Evolutionary conservation across 2,797 vertebrate species (phyloP), one percentile per base, ranked within the genome.

Genomic region (Zenarchopterus dispar): DNA sequence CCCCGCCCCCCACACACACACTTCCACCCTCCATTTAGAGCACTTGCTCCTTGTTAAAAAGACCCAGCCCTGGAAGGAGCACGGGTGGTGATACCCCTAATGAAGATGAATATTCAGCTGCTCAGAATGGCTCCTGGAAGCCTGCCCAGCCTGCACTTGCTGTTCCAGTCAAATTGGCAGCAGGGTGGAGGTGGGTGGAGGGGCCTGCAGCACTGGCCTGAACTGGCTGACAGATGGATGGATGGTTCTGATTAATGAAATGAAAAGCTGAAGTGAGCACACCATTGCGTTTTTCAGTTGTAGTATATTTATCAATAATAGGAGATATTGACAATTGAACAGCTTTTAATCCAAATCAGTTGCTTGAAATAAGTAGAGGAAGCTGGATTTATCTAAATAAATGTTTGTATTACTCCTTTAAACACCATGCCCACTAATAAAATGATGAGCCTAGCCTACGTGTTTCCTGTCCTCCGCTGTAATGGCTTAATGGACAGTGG

Each of bases 71-170:
- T 73, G 89, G 78, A 79, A 60, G 84, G 78, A 82, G 83, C 84
- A 82, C 84, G 83, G 88, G 78, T 74, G 83, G 89, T 87, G 73
- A 91, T 87, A 85, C 84, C 81, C 71, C 73, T 93, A 94, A 94
- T 94, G 91, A 95, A 95, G 93, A 94, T 92, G 75, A 93, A 94
- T 95, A 94, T 95, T 88, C 86, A 91, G 89, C 84, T 88, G 82
- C 82, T 89, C 86, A 73, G 81, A 86, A 84, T 84, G 69, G 62
- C 90, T 95, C 91, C 92, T 95, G 86, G 88, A 93, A 83, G 78
- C 52, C 85, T 89, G 87, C 91, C 93, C 88, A 78, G 79, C 77
- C 91, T 90, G 68, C 78, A 87, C 81, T 81, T 61, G 82, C 74
- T 80, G 77, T 86, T 83, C 82, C 93, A 93, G 85, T 88, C 85